Evolutionary conservation across 1,140 invertebrate species (phyloP).

Genomic region (Rhagoletis zephyria): DNA sequence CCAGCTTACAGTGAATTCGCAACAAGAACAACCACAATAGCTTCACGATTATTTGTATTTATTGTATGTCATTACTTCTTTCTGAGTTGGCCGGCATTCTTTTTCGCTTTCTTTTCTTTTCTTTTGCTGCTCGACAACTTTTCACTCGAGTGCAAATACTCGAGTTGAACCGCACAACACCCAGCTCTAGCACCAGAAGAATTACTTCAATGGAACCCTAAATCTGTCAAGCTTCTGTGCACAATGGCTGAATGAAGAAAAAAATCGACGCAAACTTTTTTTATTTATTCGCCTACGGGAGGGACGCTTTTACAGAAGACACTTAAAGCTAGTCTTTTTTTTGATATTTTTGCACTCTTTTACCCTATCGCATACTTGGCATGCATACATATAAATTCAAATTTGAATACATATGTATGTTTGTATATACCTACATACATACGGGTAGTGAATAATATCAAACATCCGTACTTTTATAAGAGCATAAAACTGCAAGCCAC

Average conservation of each 20-base stretch:
- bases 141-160: conserved; percentile 33
- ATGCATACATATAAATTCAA: neutral
- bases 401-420: too few relatives aligned
- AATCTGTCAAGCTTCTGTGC: conserved; percentile 19
- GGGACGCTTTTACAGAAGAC: neutral
- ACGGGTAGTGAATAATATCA: neutral
- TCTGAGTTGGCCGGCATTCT: neutral
- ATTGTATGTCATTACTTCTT: conserved; percentile 23
- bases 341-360: neutral
- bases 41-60: neutral
- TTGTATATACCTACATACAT: neutral
- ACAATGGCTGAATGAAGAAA: neutral
- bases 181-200: neutral
- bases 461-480: neutral
- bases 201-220: conserved; percentile 25
- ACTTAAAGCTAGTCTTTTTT: neutral
- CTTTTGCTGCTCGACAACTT: conserved; percentile 31
- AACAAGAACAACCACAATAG: neutral
- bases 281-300: neutral
- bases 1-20: neutral
- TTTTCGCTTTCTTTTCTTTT: neutral
- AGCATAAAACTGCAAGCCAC: neutral
- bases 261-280: neutral
- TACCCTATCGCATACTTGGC: neutral
- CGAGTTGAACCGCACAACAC: neutral